These are phyloP conservation scores for Agonopterix alstromeriana DNA, from an alignment of 2,888 invertebrate species.

Conservation along the genomic window DNA sequence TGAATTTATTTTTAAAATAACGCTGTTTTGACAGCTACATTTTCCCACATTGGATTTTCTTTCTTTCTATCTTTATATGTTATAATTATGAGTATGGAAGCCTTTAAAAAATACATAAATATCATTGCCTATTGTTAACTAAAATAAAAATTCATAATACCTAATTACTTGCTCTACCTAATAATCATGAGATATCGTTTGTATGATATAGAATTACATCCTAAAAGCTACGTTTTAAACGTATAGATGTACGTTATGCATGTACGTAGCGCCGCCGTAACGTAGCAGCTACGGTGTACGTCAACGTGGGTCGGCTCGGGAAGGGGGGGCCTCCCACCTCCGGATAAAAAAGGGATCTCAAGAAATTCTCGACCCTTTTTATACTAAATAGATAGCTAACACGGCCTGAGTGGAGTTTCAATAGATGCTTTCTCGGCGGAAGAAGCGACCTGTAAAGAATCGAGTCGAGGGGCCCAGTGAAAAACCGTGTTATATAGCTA, in stretches of 20 bases:
- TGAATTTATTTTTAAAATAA: not conserved
- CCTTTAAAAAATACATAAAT: no score
- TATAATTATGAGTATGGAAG: no score
- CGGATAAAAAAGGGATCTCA: slow-evolving; percentile 71
- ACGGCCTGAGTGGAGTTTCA: slow-evolving; percentile 76
- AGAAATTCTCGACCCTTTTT: slow-evolving; percentile 74
- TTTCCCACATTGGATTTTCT: no score
- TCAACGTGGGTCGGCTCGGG: slow-evolving; percentile 6
- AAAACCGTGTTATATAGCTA: slow-evolving; percentile 38
- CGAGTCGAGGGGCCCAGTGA: slow-evolving; percentile 55
- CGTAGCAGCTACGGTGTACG: no score
- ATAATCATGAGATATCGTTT: no score
- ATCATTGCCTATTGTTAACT: no score
- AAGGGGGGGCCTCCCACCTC: slow-evolving; percentile 37
- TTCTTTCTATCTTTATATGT: no score
- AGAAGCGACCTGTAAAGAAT: slow-evolving; percentile 74
- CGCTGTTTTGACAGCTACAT: not conserved
- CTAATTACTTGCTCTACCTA: no score
- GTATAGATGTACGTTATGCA: not conserved
- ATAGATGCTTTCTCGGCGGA: slow-evolving; percentile 74
- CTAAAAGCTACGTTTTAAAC: no score
- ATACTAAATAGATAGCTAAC: slow-evolving; percentile 77
- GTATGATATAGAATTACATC: no score
- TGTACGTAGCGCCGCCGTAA: not conserved
- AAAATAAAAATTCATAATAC: no score